Evolutionary conservation across 2,888 invertebrate species (phyloP).

Genomic region (Polymixis lichenea): DNA sequence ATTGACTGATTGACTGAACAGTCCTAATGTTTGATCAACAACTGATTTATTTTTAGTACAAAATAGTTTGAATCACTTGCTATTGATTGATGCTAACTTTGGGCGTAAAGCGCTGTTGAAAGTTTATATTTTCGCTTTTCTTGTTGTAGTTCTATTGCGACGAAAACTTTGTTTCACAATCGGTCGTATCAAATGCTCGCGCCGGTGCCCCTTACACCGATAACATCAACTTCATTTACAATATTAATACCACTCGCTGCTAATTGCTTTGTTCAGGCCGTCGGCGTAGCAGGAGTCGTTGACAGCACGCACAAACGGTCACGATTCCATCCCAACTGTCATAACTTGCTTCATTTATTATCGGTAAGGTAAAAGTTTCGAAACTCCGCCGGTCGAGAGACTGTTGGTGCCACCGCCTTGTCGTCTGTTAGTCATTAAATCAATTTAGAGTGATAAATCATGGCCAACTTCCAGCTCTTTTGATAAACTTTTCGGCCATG

Average conservation of each 20-base stretch:
- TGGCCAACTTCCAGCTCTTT: slow-evolving; percentile 53
- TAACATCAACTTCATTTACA: slow-evolving; percentile 50
- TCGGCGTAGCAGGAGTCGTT: slow-evolving; percentile 44
- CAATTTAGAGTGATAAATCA: slow-evolving; percentile 74
- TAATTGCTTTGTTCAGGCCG: slow-evolving; percentile 63
- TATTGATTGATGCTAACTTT: neutral
- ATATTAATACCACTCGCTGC: slow-evolving; percentile 56
- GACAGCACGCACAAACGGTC: slow-evolving; percentile 70
- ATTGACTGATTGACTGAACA: neutral
- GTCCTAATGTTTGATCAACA: neutral
- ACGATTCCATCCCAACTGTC: slow-evolving; percentile 74
- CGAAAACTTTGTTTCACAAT: slow-evolving; percentile 18
- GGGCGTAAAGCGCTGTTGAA: neutral
- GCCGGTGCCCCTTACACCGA: slow-evolving; percentile 13
- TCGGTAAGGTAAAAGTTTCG: slow-evolving; percentile 74
- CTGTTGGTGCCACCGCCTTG: slow-evolving; percentile 65
- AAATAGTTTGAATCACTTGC: too few species aligned
- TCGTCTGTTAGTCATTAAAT: slow-evolving; percentile 73
- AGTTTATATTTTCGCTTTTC: neutral
- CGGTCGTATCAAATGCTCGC: slow-evolving; percentile 6
- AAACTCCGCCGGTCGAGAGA: slow-evolving; percentile 64
- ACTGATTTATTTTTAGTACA: too few species aligned
- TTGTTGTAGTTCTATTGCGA: neutral
- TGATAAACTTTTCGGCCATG: slow-evolving; percentile 50
- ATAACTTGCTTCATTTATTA: slow-evolving; percentile 77